Evolutionary conservation across 1,140 invertebrate genomes (phyloP).

Genomic region (Drosophila repletoides): DNA sequence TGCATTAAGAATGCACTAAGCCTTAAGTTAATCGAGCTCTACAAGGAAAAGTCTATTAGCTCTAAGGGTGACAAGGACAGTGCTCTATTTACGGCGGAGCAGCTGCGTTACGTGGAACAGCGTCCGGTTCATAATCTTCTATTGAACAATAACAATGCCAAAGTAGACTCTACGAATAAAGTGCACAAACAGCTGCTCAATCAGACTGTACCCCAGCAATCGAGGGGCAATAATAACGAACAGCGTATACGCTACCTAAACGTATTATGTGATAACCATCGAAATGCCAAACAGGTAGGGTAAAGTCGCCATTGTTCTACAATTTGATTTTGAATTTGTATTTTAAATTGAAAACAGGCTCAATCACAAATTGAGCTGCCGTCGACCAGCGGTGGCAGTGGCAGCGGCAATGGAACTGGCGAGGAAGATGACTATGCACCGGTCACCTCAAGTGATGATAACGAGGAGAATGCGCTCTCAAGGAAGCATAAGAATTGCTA

Average conservation of each 20-base stretch:
- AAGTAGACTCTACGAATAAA: slow-evolving; percentile 54
- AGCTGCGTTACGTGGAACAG: slow-evolving; percentile 61
- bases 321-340: background rate
- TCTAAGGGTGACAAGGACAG: slow-evolving; percentile 55
- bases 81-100: slow-evolving; percentile 51
- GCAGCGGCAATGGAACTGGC: slow-evolving; percentile 40
- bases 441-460: slow-evolving; percentile 65
- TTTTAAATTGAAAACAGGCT: background rate
- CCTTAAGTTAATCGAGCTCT: slow-evolving; percentile 61
- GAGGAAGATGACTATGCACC: slow-evolving; percentile 63
- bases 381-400: slow-evolving; percentile 29
- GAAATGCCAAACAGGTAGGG: slow-evolving; percentile 21
- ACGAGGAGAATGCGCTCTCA: slow-evolving; percentile 50
- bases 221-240: slow-evolving; percentile 26
- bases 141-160: slow-evolving; percentile 48
- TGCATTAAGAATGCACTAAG: slow-evolving; percentile 69
- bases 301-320: too few species aligned
- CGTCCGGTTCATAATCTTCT: slow-evolving; percentile 61
- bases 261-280: slow-evolving; percentile 60
- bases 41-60: slow-evolving; percentile 46
- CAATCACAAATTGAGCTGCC: slow-evolving; percentile 31
- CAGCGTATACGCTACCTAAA: slow-evolving; percentile 67
- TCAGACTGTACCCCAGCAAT: slow-evolving; percentile 22
- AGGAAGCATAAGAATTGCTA: slow-evolving; percentile 68
- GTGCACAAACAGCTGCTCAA: slow-evolving; percentile 67